Evolutionary conservation across 2,888 invertebrate species (phyloP).

Genomic region (Biston betularia): DNA sequence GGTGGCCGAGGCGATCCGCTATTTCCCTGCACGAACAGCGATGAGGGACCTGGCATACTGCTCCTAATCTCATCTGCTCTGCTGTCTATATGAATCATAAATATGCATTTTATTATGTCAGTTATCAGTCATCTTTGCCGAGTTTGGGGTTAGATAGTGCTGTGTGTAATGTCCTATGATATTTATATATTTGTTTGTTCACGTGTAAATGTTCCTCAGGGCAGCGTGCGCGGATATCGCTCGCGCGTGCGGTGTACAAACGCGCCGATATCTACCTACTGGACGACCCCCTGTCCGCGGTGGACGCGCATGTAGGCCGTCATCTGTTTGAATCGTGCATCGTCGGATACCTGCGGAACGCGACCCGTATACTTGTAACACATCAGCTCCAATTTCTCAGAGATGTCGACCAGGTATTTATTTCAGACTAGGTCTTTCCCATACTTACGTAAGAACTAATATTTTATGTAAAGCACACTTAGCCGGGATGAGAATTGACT

Average conservation of each 20-base stretch:
- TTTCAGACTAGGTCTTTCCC: neutral
- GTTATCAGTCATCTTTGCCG: too few species aligned
- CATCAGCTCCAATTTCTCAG: constrained; percentile 90
- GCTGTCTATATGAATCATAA: too few species aligned
- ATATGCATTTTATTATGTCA: too few species aligned
- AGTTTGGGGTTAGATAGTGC: too few species aligned
- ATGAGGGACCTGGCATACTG: too few species aligned
- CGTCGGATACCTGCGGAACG: constrained; percentile 87
- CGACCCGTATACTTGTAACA: constrained; percentile 92
- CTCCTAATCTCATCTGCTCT: too few species aligned
- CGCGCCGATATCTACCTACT: constrained; percentile 94
- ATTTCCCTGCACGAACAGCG: too few species aligned
- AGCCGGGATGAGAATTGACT: too few species aligned
- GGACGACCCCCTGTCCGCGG: constrained; percentile 97
- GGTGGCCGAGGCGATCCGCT: too few species aligned
- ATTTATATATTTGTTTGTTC: neutral
- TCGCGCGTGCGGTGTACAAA: constrained; percentile 95
- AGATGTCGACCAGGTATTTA: constrained; percentile 80
- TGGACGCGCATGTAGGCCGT: constrained; percentile 96
- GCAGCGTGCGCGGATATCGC: constrained; percentile 95
- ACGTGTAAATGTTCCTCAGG: constrained; percentile 73
- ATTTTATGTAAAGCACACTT: too few species aligned
- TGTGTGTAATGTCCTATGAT: too few species aligned
- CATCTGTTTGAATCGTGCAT: constrained; percentile 95
- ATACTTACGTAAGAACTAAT: too few species aligned